Evolutionary conservation across 2,888 invertebrate species (phyloP).

Genomic region (Torymus aiolomorphi): DNA sequence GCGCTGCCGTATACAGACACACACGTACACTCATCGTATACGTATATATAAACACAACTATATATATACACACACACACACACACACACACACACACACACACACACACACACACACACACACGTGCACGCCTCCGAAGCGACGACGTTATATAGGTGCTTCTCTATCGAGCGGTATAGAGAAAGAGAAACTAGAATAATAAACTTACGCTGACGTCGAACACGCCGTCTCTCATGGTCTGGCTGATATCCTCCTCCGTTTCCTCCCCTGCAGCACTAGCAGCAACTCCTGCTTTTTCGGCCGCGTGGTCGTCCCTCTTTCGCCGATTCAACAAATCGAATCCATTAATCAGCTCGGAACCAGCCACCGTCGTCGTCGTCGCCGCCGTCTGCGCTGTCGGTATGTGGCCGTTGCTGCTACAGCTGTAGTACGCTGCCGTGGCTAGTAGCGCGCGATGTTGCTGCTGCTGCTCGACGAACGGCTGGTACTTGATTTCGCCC

Average conservation of each 20-base stretch:
- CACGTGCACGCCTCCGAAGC: no score
- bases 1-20: background rate
- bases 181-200: no score
- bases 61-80: no score
- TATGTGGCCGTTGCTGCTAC: no score
- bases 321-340: conserved; percentile 56
- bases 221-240: conserved; percentile 61
- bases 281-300: background rate
- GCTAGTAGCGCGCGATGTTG: background rate
- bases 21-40: no score
- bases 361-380: background rate
- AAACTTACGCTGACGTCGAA: conserved; percentile 63
- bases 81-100: no score
- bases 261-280: conserved; percentile 7
- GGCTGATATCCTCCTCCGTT: background rate
- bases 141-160: no score
- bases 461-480: background rate
- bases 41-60: no score
- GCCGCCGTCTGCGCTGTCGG: background rate
- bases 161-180: no score
- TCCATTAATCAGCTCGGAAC: conserved; percentile 59
- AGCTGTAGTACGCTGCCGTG: no score
- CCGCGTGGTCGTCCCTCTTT: conserved; percentile 12
- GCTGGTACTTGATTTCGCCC: conserved; percentile 2
- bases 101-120: no score